Conservation (phyloP, 2,797 vertebrate species). For the Sebastes ruberrimus region DNA sequence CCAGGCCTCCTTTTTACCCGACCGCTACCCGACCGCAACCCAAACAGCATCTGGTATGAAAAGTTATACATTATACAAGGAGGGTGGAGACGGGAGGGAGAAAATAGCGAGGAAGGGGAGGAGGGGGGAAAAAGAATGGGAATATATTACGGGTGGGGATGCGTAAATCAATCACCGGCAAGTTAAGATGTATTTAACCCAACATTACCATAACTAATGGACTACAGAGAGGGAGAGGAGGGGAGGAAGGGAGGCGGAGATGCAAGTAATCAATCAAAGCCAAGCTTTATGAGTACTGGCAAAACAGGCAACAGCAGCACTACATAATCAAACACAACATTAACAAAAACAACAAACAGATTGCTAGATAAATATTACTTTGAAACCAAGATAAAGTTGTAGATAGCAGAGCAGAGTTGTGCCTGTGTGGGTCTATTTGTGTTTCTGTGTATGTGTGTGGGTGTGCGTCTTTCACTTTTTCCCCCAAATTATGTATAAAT, state of each 20-base stretch:
- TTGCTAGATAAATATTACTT: not conserved
- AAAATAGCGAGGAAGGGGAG: not conserved
- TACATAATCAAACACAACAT: not conserved
- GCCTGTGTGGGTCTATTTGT: not conserved
- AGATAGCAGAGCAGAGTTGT: not conserved
- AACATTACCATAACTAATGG: constrained; percentile 68
- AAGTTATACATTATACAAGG: constrained; percentile 14
- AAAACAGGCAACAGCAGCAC: constrained; percentile 9
- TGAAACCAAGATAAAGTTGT: not conserved
- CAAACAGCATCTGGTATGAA: constrained; percentile 13
- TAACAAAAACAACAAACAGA: not conserved
- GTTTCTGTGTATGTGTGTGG: not conserved
- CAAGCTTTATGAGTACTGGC: constrained; percentile 20
- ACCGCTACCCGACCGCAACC: not conserved
- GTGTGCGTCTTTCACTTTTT: not conserved
- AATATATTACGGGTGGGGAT: constrained; percentile 28
- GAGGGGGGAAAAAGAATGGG: not conserved
- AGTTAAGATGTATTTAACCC: constrained; percentile 67
- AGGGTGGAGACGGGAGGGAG: not conserved
- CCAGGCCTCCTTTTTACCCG: constrained; percentile 16
- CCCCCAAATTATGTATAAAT: not conserved
- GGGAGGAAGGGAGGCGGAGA: not conserved
- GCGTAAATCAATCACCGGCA: constrained; percentile 51
- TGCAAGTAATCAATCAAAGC: constrained; percentile 53
- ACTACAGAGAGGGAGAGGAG: constrained; percentile 29